These are phyloP conservation scores for Biston betularia DNA, from an alignment of 2,888 invertebrate species.

Conservation along the genomic window DNA sequence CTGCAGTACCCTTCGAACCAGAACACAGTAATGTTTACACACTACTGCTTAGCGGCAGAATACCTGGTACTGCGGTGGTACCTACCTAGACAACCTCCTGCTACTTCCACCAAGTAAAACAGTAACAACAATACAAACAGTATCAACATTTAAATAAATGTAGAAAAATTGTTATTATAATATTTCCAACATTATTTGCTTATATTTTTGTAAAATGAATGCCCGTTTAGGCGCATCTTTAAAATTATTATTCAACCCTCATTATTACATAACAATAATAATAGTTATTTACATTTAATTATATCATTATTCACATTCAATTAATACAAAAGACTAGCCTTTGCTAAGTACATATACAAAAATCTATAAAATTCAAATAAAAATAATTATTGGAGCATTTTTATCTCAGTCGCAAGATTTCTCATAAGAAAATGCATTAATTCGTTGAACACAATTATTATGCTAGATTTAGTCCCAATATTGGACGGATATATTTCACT, in stretches of 20 bases:
- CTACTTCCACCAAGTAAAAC: no score
- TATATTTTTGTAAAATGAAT: not conserved
- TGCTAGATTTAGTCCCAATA: slow-evolving; percentile 42
- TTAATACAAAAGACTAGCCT: slow-evolving; percentile 79
- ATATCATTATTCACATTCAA: slow-evolving; percentile 76
- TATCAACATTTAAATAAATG: not conserved
- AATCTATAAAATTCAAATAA: slow-evolving; percentile 67
- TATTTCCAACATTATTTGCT: not conserved
- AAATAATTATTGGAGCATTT: slow-evolving; percentile 47
- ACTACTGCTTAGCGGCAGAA: no score
- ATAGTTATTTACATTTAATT: slow-evolving; percentile 68
- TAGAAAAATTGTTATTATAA: not conserved
- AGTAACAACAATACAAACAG: no score
- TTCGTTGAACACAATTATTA: slow-evolving; percentile 80
- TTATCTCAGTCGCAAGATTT: slow-evolving; percentile 71
- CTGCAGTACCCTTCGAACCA: no score
- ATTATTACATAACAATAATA: slow-evolving; percentile 21
- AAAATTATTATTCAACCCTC: slow-evolving; percentile 10
- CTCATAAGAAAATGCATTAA: slow-evolving; percentile 47
- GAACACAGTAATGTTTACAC: no score
- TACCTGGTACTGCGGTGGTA: no score
- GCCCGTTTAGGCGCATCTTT: not conserved
- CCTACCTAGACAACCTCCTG: no score
- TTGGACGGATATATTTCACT: slow-evolving; percentile 54
- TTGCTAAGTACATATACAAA: slow-evolving; percentile 74